phyloP scores from a whole-genome alignment of 2,888 invertebrate species.

The Drosophila putrida region DNA sequence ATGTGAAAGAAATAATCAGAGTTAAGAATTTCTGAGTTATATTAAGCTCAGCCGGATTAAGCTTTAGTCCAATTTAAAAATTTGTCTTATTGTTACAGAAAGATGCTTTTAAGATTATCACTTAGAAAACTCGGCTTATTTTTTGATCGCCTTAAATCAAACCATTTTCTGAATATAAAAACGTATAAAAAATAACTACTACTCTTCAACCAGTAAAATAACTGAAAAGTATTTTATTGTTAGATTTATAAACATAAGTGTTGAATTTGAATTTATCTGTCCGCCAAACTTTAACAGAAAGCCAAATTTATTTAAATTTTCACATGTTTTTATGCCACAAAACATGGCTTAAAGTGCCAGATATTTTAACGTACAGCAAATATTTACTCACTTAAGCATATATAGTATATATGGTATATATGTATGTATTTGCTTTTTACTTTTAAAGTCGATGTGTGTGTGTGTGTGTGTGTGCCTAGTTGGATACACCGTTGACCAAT shows the following conservation, averaged over 20 bases:
- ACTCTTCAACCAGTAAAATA: too few species aligned
- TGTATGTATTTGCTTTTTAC: neutral
- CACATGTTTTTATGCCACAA: neutral
- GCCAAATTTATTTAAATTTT: neutral
- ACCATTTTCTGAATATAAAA: too few species aligned
- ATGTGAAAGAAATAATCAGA: neutral
- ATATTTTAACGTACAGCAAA: neutral
- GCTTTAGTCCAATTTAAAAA: too few species aligned
- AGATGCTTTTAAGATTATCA: too few species aligned
- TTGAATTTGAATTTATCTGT: too few species aligned
- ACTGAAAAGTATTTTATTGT: too few species aligned
- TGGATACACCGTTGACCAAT: constrained; percentile 26
- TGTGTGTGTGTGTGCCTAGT: constrained; percentile 6
- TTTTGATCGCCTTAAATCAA: too few species aligned
- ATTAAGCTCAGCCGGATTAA: neutral
- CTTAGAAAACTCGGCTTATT: too few species aligned
- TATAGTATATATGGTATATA: neutral
- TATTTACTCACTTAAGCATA: constrained; percentile 4
- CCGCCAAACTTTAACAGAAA: too few species aligned
- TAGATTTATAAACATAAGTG: too few species aligned
- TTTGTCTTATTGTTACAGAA: too few species aligned
- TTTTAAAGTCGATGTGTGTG: neutral
- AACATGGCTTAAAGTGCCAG: constrained; percentile 1
- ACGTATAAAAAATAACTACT: too few species aligned
- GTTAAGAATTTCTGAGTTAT: neutral